A percentile compares a stretch with the other conserved stretches of the same genome.
phyloP scores from a whole-genome alignment of 2,113 vertebrate genomes.

The Carassius auratus region DNA sequence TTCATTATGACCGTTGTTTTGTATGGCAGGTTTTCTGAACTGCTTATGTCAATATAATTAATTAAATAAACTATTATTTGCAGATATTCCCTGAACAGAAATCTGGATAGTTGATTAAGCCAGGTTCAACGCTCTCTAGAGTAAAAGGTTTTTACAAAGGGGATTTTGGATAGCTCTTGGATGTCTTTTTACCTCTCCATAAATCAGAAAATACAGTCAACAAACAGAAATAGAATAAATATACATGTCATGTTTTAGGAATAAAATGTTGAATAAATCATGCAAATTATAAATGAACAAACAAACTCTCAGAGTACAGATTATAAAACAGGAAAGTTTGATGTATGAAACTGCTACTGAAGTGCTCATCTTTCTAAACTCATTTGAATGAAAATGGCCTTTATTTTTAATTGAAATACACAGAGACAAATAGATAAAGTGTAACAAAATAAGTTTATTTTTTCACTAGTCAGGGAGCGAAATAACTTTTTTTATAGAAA shows the following conservation, averaged over 20 bases:
- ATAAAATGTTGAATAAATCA: not conserved
- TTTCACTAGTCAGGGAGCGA: not conserved
- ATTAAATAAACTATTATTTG: not conserved
- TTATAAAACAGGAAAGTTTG: not conserved
- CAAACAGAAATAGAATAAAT: not conserved
- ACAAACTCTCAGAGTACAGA: not conserved
- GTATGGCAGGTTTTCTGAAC: not conserved
- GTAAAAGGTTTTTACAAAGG: not conserved
- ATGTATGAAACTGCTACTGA: no score
- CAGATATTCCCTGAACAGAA: not conserved
- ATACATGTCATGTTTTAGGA: not conserved
- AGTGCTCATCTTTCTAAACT: not conserved
- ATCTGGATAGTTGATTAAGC: not conserved
- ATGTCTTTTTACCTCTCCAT: no score
- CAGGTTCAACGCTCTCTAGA: not conserved
- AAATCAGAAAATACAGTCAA: not conserved
- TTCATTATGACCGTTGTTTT: no score
- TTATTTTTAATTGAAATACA: no score
- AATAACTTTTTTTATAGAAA: not conserved
- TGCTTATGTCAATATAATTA: no score
- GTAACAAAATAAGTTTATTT: not conserved
- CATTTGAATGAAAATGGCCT: not conserved
- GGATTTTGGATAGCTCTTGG: not conserved
- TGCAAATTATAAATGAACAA: not conserved
- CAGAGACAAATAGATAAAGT: not conserved